phyloP scores from a whole-genome alignment of 2,797 vertebrate genomes.

The Poeciliopsis gracilis region DNA sequence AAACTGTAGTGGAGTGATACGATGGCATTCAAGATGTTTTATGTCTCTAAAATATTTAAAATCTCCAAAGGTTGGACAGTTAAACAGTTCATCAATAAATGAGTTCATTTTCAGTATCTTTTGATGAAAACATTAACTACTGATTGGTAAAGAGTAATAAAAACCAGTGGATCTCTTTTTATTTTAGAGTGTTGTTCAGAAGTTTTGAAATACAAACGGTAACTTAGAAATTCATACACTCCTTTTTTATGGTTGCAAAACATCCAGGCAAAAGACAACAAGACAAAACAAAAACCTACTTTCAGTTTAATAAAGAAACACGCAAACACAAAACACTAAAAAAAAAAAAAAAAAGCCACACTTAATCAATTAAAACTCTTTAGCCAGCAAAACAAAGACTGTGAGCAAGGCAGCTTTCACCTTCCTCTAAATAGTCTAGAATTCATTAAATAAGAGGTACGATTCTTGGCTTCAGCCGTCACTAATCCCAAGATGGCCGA shows the following conservation, averaged over 20 bases:
- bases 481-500: slow-evolving; percentile 68
- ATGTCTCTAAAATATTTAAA: background rate
- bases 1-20: background rate
- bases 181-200: slow-evolving; percentile 62
- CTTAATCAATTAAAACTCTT: slow-evolving; percentile 49
- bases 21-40: background rate
- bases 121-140: slow-evolving; percentile 49
- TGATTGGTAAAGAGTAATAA: slow-evolving; percentile 47
- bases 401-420: slow-evolving; percentile 58
- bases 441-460: slow-evolving; percentile 80
- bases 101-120: slow-evolving; percentile 34
- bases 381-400: slow-evolving; percentile 66
- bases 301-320: slow-evolving; percentile 75
- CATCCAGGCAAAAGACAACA: slow-evolving; percentile 59
- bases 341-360: slow-evolving; percentile 64
- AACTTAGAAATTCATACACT: slow-evolving; percentile 68
- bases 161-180: slow-evolving; percentile 46
- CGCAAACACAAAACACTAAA: slow-evolving; percentile 77
- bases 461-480: slow-evolving; percentile 66
- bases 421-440: slow-evolving; percentile 67
- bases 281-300: slow-evolving; percentile 59
- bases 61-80: slow-evolving; percentile 34
- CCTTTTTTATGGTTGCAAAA: slow-evolving; percentile 55
- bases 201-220: slow-evolving; percentile 62
- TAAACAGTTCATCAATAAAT: slow-evolving; percentile 20